phyloP scores from a whole-genome alignment of 1,140 invertebrate genomes.

The Drosophila quadrilineata region DNA sequence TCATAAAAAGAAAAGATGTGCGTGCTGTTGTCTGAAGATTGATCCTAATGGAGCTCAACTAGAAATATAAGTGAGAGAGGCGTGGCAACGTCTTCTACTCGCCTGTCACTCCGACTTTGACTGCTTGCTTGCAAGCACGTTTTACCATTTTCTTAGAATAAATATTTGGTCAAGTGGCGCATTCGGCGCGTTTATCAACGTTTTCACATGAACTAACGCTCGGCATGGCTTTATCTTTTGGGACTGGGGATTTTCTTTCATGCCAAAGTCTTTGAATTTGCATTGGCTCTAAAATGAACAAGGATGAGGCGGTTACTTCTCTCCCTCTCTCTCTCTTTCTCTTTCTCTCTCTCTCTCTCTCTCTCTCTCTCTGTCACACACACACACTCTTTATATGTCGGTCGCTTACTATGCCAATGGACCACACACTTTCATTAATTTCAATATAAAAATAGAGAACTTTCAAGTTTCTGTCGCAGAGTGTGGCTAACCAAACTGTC shows the following conservation, averaged over 20 bases:
- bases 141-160: constrained; percentile 30
- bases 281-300: not conserved
- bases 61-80: constrained; percentile 18
- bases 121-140: constrained; percentile 4
- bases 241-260: not conserved
- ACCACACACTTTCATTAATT: constrained; percentile 45
- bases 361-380: too few species aligned
- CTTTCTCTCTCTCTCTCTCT: not conserved
- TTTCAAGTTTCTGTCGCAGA: constrained; percentile 22
- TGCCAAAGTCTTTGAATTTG: constrained; percentile 15
- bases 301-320: not conserved
- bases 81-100: not conserved
- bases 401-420: too few species aligned
- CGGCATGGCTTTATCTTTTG: constrained; percentile 15
- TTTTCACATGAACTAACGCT: constrained; percentile 36
- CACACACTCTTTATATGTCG: too few species aligned
- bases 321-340: not conserved
- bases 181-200: constrained; percentile 36
- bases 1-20: not conserved
- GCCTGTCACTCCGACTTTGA: too few species aligned
- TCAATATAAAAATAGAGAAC: constrained; percentile 40
- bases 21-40: constrained; percentile 3
- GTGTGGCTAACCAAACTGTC: constrained; percentile 50
- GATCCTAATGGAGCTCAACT: constrained; percentile 33
- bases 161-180: constrained; percentile 30